Base-by-base conservation (phyloP, 2,888 invertebrate species). In the Epiblema foenella region DNA sequence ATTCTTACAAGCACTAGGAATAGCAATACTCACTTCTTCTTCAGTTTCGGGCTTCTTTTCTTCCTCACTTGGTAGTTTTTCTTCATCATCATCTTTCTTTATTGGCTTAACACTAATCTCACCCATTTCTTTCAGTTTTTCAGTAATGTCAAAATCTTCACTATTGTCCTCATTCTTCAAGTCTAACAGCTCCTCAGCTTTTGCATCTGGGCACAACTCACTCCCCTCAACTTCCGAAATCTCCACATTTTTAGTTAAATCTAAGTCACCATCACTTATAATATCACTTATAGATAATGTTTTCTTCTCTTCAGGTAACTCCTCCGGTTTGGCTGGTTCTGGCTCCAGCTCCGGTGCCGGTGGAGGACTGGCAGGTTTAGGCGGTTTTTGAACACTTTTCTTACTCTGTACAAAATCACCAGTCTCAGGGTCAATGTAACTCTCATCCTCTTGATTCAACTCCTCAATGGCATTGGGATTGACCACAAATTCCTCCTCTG, bases 91-190 rank as follows among this genome's bases (percentile, higher is more conserved):
- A 18, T 86, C 89, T 24, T 86, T 85, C 67, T 88, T 88, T 68
- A 91, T 81, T 17, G 93, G 87, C 75, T 91, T 93, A 7, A 90
- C 91, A 85, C 93, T 93, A 49, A 93, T 92, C 78, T 94, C 93
- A 17, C 95, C 95, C 95, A 95, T 95, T 85, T 95, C 95, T 81
- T 95, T 95, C 59, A 95, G 83, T 81, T 95, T 95, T 76, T 95
- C 95, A 64, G 94, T 94, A 56, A 95, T 94, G 80, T 95, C 95
- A 82, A 94, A 94, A 77, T 95, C 95, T 69, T 91, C 88, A 76
- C 89, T 91, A 58, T 79, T 87, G 37, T 91, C 91, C 59, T 92
- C 92, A 74, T 89, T 86, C 77, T 91, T 89, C n/a, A 91, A 84
- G 72, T 85, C 86, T 74, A 93, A 79, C 60, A 92, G 77, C 8